Percentiles rank a stretch among this genome's conserved stretches.
phyloP scores from a whole-genome alignment of 2,888 invertebrate genomes.

The Leptopterna dolabrata region DNA sequence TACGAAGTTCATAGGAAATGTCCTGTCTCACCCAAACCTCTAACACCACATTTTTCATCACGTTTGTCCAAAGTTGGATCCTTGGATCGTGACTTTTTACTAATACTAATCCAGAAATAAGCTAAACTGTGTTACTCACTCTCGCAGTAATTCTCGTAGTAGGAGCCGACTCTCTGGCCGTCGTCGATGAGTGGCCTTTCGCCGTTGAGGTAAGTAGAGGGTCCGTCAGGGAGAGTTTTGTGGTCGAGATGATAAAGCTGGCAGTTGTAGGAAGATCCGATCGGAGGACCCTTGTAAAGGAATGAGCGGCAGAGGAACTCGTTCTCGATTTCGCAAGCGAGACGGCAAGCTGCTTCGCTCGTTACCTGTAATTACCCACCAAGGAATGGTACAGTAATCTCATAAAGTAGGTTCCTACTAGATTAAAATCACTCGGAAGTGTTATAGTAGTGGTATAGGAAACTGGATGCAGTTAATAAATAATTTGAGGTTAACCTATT shows the following conservation, averaged over 20 bases:
- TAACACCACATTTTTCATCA: too few relatives aligned
- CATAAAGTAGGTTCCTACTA: too few relatives aligned
- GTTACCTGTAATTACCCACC: constrained; percentile 72
- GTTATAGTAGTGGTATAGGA: too few relatives aligned
- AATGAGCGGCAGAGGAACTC: constrained; percentile 91
- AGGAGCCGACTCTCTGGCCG: constrained; percentile 89
- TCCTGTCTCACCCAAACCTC: too few relatives aligned
- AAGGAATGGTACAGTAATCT: not conserved
- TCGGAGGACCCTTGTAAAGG: constrained; percentile 77
- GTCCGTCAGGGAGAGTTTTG: constrained; percentile 90
- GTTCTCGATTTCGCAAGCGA: constrained; percentile 92
- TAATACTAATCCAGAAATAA: too few relatives aligned
- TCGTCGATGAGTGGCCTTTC: constrained; percentile 91
- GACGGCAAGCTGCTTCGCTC: constrained; percentile 86
- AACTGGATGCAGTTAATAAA: too few relatives aligned
- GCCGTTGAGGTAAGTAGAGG: constrained; percentile 89
- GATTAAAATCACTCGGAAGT: too few relatives aligned
- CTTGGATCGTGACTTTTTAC: too few relatives aligned
- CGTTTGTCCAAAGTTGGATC: too few relatives aligned
- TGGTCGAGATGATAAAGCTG: constrained; percentile 92
- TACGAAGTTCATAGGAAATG: too few relatives aligned
- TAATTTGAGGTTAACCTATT: too few relatives aligned
- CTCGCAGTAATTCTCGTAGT: constrained; percentile 91
- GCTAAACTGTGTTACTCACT: too few relatives aligned
- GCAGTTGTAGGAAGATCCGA: constrained; percentile 86